phyloP scores from a whole-genome alignment of 2,113 vertebrate genomes.

The Pygoscelis adeliae region DNA sequence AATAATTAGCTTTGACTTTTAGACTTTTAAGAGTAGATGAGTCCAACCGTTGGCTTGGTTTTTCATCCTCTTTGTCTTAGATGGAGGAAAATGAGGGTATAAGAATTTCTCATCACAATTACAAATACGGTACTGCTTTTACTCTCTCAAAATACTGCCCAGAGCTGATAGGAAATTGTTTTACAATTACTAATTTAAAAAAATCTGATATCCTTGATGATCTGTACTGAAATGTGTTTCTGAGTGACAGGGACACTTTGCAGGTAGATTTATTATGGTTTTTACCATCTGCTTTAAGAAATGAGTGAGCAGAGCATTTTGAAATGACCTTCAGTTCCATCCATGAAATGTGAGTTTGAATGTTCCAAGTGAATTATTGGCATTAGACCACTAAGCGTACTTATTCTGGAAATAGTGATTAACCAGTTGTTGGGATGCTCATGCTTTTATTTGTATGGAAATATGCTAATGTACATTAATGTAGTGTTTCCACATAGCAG shows the following conservation, averaged over 20 bases:
- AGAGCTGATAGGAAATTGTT: background rate
- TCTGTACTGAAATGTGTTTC: background rate
- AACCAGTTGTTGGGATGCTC: background rate
- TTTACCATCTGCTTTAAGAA: slow-evolving; percentile 23
- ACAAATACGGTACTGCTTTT: background rate
- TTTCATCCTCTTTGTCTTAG: background rate
- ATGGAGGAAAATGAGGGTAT: background rate
- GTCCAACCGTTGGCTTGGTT: background rate
- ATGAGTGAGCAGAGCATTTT: background rate
- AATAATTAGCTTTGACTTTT: background rate
- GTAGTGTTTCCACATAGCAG: background rate
- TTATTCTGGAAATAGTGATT: background rate
- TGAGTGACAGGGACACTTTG: background rate
- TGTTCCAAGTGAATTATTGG: background rate
- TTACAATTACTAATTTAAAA: background rate
- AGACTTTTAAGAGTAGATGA: background rate
- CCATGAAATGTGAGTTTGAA: background rate
- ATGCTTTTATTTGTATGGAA: background rate
- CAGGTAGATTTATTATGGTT: slow-evolving; percentile 9
- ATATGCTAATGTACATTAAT: background rate
- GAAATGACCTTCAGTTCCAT: background rate
- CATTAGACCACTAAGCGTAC: background rate
- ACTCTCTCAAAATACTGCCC: background rate
- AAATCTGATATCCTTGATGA: background rate
- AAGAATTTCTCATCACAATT: background rate